Evolutionary conservation across 2,113 vertebrate genomes (phyloP).

Genomic region (Nycticebus coucang): DNA sequence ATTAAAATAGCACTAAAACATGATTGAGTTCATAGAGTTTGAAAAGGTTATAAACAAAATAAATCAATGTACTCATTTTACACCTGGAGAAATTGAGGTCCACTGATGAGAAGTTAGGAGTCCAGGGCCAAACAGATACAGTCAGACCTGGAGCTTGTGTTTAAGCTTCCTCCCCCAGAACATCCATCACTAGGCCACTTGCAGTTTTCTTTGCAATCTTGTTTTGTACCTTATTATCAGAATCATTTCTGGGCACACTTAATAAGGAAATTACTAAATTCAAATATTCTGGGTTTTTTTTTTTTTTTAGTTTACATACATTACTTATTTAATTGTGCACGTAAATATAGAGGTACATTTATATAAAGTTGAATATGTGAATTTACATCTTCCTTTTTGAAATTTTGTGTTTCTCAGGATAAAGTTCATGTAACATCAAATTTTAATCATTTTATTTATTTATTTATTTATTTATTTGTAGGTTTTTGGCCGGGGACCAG

Average conservation of each 20-base stretch:
- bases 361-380: not conserved
- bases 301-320: not conserved
- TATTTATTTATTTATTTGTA: no score
- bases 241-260: not conserved
- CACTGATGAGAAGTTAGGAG: not conserved
- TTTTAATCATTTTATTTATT: not conserved
- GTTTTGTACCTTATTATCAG: not conserved
- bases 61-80: not conserved
- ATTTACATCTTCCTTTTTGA: not conserved
- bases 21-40: not conserved
- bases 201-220: not conserved
- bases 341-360: not conserved
- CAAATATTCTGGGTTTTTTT: not conserved
- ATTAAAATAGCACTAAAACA: not conserved
- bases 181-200: accelerated
- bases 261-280: not conserved
- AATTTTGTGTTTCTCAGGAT: not conserved
- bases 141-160: not conserved
- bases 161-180: not conserved
- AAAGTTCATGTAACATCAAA: not conserved
- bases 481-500: no score
- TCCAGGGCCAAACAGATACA: not conserved
- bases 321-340: not conserved
- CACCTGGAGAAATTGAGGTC: not conserved
- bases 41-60: not conserved